Evolutionary conservation across 2,113 vertebrate genomes (phyloP).

Genomic region (Eulemur rufifrons): DNA sequence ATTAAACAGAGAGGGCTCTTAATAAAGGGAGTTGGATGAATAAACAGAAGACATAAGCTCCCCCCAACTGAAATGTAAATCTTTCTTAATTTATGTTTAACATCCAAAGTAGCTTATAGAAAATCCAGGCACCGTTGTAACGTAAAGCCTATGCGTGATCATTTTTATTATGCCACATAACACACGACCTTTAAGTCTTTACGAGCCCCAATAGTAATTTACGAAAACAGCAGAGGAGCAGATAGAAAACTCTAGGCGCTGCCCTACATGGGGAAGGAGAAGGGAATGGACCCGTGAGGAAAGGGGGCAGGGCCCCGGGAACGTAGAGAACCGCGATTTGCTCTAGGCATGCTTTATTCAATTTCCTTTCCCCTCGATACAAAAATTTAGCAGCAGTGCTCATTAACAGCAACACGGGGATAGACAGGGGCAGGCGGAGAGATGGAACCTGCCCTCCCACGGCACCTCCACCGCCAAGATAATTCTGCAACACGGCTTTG

Average conservation of each 20-base stretch:
- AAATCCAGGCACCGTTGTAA: not conserved
- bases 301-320: no score
- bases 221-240: not conserved
- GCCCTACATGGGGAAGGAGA: not conserved
- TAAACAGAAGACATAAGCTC: not conserved
- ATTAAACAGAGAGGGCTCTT: not conserved
- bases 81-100: not conserved
- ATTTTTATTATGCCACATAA: not conserved
- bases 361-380: not conserved
- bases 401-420: not conserved
- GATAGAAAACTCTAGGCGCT: not conserved
- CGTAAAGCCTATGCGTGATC: not conserved
- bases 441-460: not conserved
- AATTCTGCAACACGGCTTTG: not conserved
- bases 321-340: not conserved
- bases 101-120: not conserved
- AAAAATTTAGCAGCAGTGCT: not conserved
- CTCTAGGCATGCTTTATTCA: not conserved
- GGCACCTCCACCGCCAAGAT: not conserved
- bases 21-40: not conserved
- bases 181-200: not conserved
- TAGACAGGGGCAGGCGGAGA: not conserved
- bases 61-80: not conserved
- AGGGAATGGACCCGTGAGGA: fast-evolving
- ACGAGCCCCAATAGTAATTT: not conserved